Conservation (phyloP, 2,113 vertebrate genomes). For the Heterocephalus glaber region DNA sequence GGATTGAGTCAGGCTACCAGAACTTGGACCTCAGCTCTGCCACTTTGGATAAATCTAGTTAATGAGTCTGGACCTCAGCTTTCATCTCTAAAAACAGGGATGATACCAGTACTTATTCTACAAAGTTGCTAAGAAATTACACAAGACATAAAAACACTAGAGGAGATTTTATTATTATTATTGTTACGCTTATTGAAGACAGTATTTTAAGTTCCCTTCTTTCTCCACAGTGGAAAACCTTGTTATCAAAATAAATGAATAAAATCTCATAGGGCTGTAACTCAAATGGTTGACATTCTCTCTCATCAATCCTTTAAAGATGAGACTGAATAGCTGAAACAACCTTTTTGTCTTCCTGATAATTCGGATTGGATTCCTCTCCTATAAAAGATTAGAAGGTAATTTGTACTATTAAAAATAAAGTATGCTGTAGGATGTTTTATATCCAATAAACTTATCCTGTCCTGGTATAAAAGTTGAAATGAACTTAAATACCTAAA, state of each 20-base stretch:
- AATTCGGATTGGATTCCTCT: not conserved
- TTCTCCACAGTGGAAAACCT: not conserved
- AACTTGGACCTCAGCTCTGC: not conserved
- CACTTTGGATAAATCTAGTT: not conserved
- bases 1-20: not conserved
- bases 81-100: not conserved
- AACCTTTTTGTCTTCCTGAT: conserved; percentile 40
- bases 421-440: not conserved
- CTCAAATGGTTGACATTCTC: not conserved
- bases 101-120: not conserved
- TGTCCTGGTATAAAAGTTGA: not conserved
- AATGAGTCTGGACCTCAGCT: not conserved
- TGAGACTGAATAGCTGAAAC: conserved; percentile 25
- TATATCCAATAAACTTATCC: not conserved
- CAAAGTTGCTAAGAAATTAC: not conserved
- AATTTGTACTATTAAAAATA: conserved; percentile 35
- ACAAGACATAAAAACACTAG: not conserved
- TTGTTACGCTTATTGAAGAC: not conserved
- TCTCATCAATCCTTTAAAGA: not conserved
- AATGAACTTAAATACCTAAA: conserved; percentile 46
- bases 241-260: not conserved
- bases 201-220: not conserved
- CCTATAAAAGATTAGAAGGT: conserved; percentile 35
- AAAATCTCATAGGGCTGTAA: not conserved
- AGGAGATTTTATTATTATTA: not conserved